Percentiles rank a stretch among this genome's conserved stretches.
Conservation (phyloP, 2,113 vertebrate genomes). For the Vulpes vulpes region DNA sequence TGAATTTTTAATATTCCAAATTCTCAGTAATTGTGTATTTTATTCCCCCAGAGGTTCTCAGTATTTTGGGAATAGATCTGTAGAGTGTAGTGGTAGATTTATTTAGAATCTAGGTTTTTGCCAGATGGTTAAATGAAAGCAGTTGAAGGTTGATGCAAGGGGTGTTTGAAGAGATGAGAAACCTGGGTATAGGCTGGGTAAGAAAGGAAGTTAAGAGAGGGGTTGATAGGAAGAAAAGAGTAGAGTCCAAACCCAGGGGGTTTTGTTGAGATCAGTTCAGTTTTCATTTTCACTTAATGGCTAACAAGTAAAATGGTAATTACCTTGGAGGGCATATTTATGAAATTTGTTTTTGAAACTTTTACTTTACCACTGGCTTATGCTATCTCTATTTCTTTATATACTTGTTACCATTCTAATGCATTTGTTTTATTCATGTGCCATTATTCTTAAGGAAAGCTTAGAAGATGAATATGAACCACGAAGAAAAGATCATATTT, state of each 20-base stretch:
- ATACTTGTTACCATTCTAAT: not conserved
- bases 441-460: constrained; percentile 83
- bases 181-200: not conserved
- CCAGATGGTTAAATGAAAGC: constrained; percentile 8
- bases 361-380: not conserved
- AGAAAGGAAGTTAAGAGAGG: not conserved
- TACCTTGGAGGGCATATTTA: not conserved
- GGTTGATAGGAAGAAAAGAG: not conserved
- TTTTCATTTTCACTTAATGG: not conserved
- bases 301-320: not conserved
- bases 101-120: constrained; percentile 51
- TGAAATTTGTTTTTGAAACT: constrained; percentile 19
- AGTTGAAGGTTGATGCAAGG: not conserved
- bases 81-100: not conserved
- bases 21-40: not conserved
- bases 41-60: not conserved
- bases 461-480: constrained; percentile 92
- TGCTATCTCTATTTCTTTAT: not conserved
- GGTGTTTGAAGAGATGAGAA: not conserved
- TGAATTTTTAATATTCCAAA: constrained; percentile 9
- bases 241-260: not conserved
- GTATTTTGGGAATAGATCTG: constrained; percentile 27
- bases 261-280: not conserved
- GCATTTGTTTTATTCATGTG: constrained; percentile 51
- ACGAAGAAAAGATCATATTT: constrained; percentile 97